phyloP scores from a whole-genome alignment of 2,888 invertebrate species.

The Cheilosia vulpina region DNA sequence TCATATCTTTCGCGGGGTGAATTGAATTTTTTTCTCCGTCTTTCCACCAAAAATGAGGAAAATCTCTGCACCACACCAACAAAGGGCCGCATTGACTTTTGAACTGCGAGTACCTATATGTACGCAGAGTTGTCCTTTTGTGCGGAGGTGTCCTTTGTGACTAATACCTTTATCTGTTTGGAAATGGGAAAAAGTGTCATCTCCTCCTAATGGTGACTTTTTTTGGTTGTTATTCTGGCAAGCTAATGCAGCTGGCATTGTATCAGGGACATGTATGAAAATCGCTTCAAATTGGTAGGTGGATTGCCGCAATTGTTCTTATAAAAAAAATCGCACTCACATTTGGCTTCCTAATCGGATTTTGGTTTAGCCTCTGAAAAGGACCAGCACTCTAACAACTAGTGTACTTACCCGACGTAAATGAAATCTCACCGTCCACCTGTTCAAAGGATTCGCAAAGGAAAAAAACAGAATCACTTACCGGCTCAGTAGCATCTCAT shows the following conservation, averaged over 20 bases:
- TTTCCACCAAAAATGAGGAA: slow-evolving; percentile 9
- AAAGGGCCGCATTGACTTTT: slow-evolving; percentile 61
- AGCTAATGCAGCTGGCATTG: slow-evolving; percentile 28
- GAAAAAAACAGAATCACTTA: slow-evolving; percentile 52
- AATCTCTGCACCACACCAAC: slow-evolving; percentile 22
- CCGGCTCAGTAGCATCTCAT: slow-evolving; percentile 73
- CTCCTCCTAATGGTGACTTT: slow-evolving; percentile 15
- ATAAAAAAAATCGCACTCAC: slow-evolving; percentile 48
- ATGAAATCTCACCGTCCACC: slow-evolving; percentile 32
- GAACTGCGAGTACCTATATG: slow-evolving; percentile 16
- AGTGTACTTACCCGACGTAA: slow-evolving; percentile 57
- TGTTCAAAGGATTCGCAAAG: slow-evolving; percentile 27
- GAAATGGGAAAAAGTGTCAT: slow-evolving; percentile 21
- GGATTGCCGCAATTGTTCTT: slow-evolving; percentile 48
- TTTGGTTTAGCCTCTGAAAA: slow-evolving; percentile 39
- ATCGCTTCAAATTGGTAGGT: slow-evolving; percentile 55
- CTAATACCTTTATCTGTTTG: slow-evolving; percentile 11
- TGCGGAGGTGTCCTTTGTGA: slow-evolving; percentile 29
- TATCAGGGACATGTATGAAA: slow-evolving; percentile 41
- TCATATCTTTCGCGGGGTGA: slow-evolving; percentile 36
- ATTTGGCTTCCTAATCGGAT: slow-evolving; percentile 48
- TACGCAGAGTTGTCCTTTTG: slow-evolving; percentile 35
- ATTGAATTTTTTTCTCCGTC: slow-evolving; percentile 16
- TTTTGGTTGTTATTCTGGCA: slow-evolving; percentile 38
- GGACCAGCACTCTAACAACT: slow-evolving; percentile 12